phyloP scores from a whole-genome alignment of 2,113 vertebrate genomes.

The Callipepla californica region DNA sequence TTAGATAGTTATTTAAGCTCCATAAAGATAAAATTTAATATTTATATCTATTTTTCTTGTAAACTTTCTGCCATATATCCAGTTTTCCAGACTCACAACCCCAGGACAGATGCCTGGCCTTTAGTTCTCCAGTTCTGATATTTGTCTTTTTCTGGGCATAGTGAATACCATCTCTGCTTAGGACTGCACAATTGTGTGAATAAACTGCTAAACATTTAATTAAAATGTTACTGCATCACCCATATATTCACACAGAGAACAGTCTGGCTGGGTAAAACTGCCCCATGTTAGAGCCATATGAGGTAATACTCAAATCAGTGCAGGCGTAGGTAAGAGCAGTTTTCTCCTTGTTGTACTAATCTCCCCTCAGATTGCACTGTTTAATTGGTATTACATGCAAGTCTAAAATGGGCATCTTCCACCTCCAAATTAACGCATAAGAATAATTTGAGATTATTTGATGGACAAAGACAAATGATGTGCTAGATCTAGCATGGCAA shows the following conservation, averaged over 20 bases:
- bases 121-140: rapidly evolving
- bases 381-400: not conserved
- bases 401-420: not conserved
- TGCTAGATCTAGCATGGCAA: not conserved
- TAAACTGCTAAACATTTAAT: not conserved
- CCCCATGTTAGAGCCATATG: not conserved
- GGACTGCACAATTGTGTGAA: not conserved
- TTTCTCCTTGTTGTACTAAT: not conserved
- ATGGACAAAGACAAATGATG: not conserved
- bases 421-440: not conserved
- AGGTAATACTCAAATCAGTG: not conserved
- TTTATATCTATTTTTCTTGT: not conserved
- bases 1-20: not conserved
- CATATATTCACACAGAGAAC: not conserved
- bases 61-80: not conserved
- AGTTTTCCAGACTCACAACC: not conserved
- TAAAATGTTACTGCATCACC: constrained; percentile 6
- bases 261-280: not conserved
- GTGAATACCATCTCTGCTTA: not conserved
- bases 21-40: not conserved
- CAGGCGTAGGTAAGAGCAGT: not conserved
- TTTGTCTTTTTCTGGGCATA: not conserved
- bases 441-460: not conserved
- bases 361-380: not conserved
- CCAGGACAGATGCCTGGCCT: rapidly evolving